Conservation (phyloP, 2,888 invertebrate genomes). For the Eutolmus rufibarbis region DNA sequence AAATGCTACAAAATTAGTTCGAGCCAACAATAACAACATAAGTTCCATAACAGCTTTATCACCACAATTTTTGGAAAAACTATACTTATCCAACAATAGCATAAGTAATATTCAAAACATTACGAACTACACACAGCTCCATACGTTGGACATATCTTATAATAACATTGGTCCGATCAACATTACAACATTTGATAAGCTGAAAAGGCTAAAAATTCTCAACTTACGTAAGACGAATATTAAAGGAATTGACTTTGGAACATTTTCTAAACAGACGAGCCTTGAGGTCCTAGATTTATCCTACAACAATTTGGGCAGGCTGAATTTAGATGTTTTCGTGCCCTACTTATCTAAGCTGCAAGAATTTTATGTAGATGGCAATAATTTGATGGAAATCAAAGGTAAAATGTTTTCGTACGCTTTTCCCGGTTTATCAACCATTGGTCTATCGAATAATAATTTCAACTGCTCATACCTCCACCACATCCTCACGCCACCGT, state of each 20-base stretch:
- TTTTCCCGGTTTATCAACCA: slow-evolving; percentile 55
- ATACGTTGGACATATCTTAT: slow-evolving; percentile 56
- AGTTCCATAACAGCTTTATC: slow-evolving; percentile 52
- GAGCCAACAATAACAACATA: slow-evolving; percentile 59
- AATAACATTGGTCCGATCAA: slow-evolving; percentile 58
- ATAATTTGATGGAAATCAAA: slow-evolving; percentile 56
- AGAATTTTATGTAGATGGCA: slow-evolving; percentile 58
- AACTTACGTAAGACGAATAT: slow-evolving; percentile 56
- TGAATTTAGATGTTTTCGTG: slow-evolving; percentile 61
- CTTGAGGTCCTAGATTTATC: slow-evolving; percentile 65
- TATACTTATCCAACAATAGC: slow-evolving; percentile 55
- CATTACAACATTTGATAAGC: slow-evolving; percentile 58
- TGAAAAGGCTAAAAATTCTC: slow-evolving; percentile 56
- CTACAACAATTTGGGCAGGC: slow-evolving; percentile 64
- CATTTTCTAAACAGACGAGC: slow-evolving; percentile 60
- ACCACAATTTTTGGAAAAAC: slow-evolving; percentile 54
- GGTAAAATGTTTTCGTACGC: slow-evolving; percentile 57
- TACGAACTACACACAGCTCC: slow-evolving; percentile 53
- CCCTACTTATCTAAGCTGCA: slow-evolving; percentile 58
- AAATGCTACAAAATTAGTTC: slow-evolving; percentile 56
- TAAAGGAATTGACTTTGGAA: slow-evolving; percentile 57
- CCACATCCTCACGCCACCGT: slow-evolving; percentile 56
- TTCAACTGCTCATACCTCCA: slow-evolving; percentile 61
- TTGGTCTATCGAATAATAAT: slow-evolving; percentile 58
- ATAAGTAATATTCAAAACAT: slow-evolving; percentile 56